These are phyloP conservation scores for Astyanax mexicanus DNA, from an alignment of 2,797 vertebrate genomes.

Conservation along the genomic window DNA sequence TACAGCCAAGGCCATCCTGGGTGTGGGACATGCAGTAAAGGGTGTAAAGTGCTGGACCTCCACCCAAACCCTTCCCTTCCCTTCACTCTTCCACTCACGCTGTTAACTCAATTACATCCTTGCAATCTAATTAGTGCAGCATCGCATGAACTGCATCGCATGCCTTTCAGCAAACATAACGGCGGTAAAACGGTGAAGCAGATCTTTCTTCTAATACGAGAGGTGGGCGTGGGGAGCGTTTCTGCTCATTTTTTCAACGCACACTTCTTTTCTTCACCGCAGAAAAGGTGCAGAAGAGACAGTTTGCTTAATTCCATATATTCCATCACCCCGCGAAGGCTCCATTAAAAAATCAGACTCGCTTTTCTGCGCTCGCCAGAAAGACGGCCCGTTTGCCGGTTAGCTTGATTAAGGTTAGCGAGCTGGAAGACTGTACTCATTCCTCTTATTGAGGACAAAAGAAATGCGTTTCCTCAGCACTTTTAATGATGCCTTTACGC, in stretches of 20 bases:
- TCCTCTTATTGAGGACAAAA: slow-evolving; percentile 1
- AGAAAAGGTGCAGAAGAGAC: neutral
- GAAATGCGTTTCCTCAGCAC: neutral
- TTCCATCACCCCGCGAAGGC: slow-evolving; percentile 13
- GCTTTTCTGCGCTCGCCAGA: slow-evolving; percentile 11
- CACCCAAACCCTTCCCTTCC: slow-evolving; percentile 58
- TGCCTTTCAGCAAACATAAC: slow-evolving; percentile 72
- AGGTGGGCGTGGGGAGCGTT: neutral
- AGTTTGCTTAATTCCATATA: slow-evolving; percentile 11
- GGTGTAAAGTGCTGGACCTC: slow-evolving; percentile 29
- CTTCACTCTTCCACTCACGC: slow-evolving; percentile 60
- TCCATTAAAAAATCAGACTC: slow-evolving; percentile 23
- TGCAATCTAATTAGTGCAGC: slow-evolving; percentile 73
- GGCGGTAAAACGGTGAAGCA: slow-evolving; percentile 74
- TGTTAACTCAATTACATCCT: slow-evolving; percentile 73
- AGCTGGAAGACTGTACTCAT: neutral
- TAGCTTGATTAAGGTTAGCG: slow-evolving; percentile 22
- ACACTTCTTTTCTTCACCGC: neutral
- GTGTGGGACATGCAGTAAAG: slow-evolving; percentile 42
- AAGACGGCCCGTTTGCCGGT: slow-evolving; percentile 6
- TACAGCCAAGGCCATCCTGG: slow-evolving; percentile 31
- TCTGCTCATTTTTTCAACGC: neutral
- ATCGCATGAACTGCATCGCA: slow-evolving; percentile 66
- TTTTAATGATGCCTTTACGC: neutral
- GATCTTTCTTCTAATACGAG: slow-evolving; percentile 55